Conservation (phyloP, 1,140 invertebrate species). For the Brachionus angularis region DNA sequence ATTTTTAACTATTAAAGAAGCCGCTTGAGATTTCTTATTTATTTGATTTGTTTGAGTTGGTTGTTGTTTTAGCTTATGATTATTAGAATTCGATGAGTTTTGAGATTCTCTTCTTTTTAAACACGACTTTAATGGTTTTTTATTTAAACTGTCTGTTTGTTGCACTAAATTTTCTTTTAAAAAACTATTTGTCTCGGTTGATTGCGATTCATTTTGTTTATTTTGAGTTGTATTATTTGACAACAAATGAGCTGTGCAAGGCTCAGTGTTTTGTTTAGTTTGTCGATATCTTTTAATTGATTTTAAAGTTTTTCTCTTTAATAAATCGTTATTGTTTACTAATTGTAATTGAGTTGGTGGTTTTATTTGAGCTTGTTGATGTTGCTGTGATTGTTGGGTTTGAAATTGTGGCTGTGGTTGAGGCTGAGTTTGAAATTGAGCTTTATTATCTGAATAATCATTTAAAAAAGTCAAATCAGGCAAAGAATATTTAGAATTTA, state of each 20-base stretch:
- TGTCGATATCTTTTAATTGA: conserved; percentile 42
- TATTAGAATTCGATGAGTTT: too few relatives aligned
- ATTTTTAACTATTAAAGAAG: conserved; percentile 15
- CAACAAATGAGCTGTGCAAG: conserved; percentile 2
- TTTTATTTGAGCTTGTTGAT: too few relatives aligned
- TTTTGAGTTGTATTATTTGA: too few relatives aligned
- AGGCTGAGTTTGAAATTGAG: neutral
- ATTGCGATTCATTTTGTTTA: too few relatives aligned
- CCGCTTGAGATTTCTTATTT: too few relatives aligned
- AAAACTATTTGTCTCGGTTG: too few relatives aligned
- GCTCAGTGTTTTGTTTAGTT: conserved; percentile 40
- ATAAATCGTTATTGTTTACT: neutral
- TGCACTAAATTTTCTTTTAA: too few relatives aligned
- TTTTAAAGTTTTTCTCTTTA: conserved; percentile 41
- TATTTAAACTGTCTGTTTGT: too few relatives aligned
- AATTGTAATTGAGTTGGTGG: too few relatives aligned
- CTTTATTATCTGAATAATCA: conserved; percentile 30
- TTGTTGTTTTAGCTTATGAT: too few relatives aligned
- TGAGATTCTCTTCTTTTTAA: conserved; percentile 28
- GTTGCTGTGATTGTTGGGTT: neutral
- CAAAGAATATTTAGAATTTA: conserved; percentile 3
- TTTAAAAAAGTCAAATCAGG: conserved; percentile 39
- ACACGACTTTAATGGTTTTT: conserved; percentile 41
- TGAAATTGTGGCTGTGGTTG: neutral
- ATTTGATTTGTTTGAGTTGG: too few relatives aligned